Conservation (phyloP, 2,888 invertebrate genomes). For the Limnephilus rhombicus region DNA sequence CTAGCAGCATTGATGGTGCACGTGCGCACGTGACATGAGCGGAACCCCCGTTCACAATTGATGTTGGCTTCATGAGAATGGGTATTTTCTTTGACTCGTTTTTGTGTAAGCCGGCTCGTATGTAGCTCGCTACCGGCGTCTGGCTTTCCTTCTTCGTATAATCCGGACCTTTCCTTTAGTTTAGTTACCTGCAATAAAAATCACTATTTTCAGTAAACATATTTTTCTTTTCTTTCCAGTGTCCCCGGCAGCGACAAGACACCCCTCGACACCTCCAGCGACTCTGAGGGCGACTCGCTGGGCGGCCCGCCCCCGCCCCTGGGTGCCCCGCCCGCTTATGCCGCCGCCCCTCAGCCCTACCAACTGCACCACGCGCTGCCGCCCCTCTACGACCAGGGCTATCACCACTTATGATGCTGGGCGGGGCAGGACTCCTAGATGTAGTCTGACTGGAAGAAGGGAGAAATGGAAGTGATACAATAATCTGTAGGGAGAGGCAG, state of each 20-base stretch:
- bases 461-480: no score
- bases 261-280: conserved; percentile 73
- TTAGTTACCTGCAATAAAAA: no score
- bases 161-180: no score
- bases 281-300: conserved; percentile 73
- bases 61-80: no score
- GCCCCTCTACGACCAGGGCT: conserved; percentile 62
- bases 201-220: no score
- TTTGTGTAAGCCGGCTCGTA: no score
- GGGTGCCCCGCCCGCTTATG: conserved; percentile 40
- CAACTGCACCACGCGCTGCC: conserved; percentile 58
- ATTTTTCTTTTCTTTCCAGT: conserved; percentile 53
- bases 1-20: neutral
- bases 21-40: no score
- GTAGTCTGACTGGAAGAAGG: neutral
- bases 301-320: conserved; percentile 39
- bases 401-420: conserved; percentile 66
- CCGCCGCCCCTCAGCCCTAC: conserved; percentile 48
- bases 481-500: no score
- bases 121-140: no score
- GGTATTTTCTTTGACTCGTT: no score
- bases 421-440: conserved; percentile 40
- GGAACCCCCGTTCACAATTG: no score
- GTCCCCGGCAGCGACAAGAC: conserved; percentile 74
- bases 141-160: no score